These are phyloP conservation scores for Metallyticus violacea DNA, from an alignment of 2,888 invertebrate species.

Conservation along the genomic window DNA sequence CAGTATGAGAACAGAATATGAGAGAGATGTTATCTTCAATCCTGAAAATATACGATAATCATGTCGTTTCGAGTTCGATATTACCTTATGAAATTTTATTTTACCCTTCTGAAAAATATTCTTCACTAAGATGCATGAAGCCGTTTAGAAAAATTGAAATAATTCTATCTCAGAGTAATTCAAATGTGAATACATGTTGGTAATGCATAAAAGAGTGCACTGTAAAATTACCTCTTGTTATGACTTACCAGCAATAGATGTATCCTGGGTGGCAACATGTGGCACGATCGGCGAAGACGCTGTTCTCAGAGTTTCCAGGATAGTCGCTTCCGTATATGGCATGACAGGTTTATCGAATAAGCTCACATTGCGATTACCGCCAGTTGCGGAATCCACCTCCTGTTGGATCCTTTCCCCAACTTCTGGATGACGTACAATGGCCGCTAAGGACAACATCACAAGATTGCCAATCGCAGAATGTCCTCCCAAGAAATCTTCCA, in stretches of 20 bases:
- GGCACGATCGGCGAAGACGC: slow-evolving; percentile 88
- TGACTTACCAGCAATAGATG: slow-evolving; percentile 57
- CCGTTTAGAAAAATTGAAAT: too few relatives aligned
- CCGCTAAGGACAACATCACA: slow-evolving; percentile 71
- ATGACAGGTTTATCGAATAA: slow-evolving; percentile 64
- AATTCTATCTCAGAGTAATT: too few relatives aligned
- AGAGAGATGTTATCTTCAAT: too few relatives aligned
- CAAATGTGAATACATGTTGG: too few relatives aligned
- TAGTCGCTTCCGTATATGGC: slow-evolving; percentile 78
- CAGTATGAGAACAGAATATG: too few relatives aligned
- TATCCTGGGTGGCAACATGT: slow-evolving; percentile 78
- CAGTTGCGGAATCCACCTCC: slow-evolving; percentile 64
- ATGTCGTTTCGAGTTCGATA: too few relatives aligned
- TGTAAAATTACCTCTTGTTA: too few relatives aligned
- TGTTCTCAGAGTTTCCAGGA: slow-evolving; percentile 74
- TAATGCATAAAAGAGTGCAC: too few relatives aligned
- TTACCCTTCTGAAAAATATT: too few relatives aligned
- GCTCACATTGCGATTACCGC: slow-evolving; percentile 56
- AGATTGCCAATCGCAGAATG: slow-evolving; percentile 85
- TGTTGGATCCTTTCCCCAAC: slow-evolving; percentile 62
- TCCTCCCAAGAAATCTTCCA: slow-evolving; percentile 85
- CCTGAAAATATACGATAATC: too few relatives aligned
- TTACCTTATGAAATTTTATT: too few relatives aligned
- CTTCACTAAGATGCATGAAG: too few relatives aligned
- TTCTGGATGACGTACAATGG: slow-evolving; percentile 61